Percentiles rank a stretch among this genome's conserved stretches.
These are phyloP conservation scores for Ploceus nigricollis DNA, from an alignment of 2,113 vertebrate species.

Conservation along the genomic window DNA sequence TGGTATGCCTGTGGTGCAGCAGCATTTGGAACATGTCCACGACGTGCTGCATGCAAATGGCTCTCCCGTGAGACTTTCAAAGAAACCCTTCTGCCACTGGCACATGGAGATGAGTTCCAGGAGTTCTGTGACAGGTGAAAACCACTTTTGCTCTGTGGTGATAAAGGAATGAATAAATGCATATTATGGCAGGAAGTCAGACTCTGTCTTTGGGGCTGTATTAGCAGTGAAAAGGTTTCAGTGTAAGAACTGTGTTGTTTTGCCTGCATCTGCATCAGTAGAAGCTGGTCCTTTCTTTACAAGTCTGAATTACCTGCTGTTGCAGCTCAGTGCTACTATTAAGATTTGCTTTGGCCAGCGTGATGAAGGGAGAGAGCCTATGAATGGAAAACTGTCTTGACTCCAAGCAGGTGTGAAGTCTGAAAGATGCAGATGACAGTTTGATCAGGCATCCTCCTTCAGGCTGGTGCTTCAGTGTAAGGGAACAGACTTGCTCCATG, in stretches of 20 bases:
- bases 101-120: not conserved
- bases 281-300: constrained; percentile 38
- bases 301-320: constrained; percentile 51
- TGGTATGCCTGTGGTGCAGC: constrained; percentile 23
- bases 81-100: constrained; percentile 9
- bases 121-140: constrained; percentile 33
- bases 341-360: not conserved
- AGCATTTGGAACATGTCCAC: constrained; percentile 1
- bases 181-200: constrained; percentile 22
- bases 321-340: constrained; percentile 28
- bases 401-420: constrained; percentile 51
- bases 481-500: not conserved
- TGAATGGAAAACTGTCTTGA: constrained; percentile 45
- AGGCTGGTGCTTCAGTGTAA: not conserved
- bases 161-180: constrained; percentile 12
- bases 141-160: not conserved
- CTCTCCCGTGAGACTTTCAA: not conserved
- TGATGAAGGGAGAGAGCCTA: not conserved
- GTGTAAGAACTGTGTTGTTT: constrained; percentile 18
- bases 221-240: constrained; percentile 46
- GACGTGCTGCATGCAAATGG: constrained; percentile 1
- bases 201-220: not conserved
- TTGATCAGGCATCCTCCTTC: not conserved
- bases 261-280: constrained; percentile 12
- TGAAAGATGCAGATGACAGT: constrained; percentile 30